Percentiles rank a stretch among this genome's conserved stretches.
These are phyloP conservation scores for Aleiodes alternator DNA, from an alignment of 2,888 invertebrate species.

Conservation along the genomic window DNA sequence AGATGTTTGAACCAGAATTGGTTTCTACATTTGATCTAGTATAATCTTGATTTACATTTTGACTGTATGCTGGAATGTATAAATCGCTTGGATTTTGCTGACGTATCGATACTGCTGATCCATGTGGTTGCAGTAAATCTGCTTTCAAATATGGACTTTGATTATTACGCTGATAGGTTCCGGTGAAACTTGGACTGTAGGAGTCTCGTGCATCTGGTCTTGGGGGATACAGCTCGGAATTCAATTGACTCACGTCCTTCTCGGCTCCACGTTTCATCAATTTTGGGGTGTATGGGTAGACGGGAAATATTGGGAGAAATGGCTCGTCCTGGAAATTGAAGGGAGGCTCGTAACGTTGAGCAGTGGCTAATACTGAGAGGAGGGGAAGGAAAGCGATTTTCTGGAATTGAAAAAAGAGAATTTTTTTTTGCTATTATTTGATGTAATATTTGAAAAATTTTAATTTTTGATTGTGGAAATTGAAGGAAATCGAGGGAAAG, in stretches of 20 bases:
- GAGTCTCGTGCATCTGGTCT: conserved; percentile 67
- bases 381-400: conserved; percentile 39
- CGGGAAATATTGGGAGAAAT: conserved; percentile 70
- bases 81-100: too few species aligned
- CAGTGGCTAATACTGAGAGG: too few species aligned
- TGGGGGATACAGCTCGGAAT: conserved; percentile 67
- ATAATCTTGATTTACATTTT: conserved; percentile 28
- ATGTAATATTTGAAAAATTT: too few species aligned
- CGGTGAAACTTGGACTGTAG: conserved; percentile 60
- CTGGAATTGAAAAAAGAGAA: conserved; percentile 42
- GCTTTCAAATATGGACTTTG: background rate
- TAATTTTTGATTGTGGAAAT: too few species aligned
- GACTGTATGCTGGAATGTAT: too few species aligned
- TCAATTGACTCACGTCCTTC: conserved; percentile 60
- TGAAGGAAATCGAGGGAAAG: too few species aligned
- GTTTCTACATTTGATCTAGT: conserved; percentile 13
- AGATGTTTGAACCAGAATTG: conserved; percentile 36
- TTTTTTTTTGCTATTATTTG: too few species aligned
- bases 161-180: conserved; percentile 60
- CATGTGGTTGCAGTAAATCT: background rate
- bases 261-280: conserved; percentile 70
- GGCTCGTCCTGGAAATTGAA: conserved; percentile 63
- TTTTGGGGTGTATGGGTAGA: conserved; percentile 70
- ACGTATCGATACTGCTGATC: too few species aligned
- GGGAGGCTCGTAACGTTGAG: too few species aligned